Evolutionary conservation across 1,140 invertebrate genomes (phyloP), one percentile per base, ranked within the genome.

Genomic region (Cotesia chilonis): DNA sequence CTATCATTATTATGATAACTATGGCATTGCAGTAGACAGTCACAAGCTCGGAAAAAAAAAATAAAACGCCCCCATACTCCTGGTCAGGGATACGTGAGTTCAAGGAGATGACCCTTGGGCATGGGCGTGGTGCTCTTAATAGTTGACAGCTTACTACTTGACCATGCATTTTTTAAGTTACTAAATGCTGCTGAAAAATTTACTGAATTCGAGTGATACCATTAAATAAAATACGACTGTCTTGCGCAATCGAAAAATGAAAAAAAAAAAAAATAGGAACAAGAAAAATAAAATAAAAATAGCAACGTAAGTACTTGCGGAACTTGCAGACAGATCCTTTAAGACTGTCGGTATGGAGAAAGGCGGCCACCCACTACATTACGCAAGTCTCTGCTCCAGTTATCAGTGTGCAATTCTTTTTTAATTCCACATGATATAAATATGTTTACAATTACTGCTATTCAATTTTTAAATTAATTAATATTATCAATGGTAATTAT

Each of bases 321-420:
- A 38, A 68, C 55, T 52, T 60, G 51, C 64, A 59, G 57, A 61
- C 37, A 41, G n/a, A 41, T 52, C 28, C n/a, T 55, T 47, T 14
- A 63, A 63, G 60, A 63, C 60, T 38, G 47, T 28, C 14, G 28
- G 51, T 55, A 51, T 70, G 71, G 77, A 77, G 77, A 78, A 78
- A 78, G 77, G 77, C 77, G 77, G 72, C 77, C 77, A 78, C 77
- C 77, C 77, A 78, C 75, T 74, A 73, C 36, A 61, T 77, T 77
- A 75, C 76, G 75, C 74, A 77, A 77, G 36, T 70, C 69, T 72
- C 52, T 77, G 76, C 76, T 76, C 76, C 72, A 76, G 70, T 77
- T 77, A 76, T 77, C 72, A 77, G 70, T 72, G 73, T 60, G 47
- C 61, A 68, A 75, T 51, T 72, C 57, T 72, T 74, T 76, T 77